These are phyloP conservation scores for Pipra filicauda DNA, from an alignment of 2,113 vertebrate genomes.

Conservation along the genomic window DNA sequence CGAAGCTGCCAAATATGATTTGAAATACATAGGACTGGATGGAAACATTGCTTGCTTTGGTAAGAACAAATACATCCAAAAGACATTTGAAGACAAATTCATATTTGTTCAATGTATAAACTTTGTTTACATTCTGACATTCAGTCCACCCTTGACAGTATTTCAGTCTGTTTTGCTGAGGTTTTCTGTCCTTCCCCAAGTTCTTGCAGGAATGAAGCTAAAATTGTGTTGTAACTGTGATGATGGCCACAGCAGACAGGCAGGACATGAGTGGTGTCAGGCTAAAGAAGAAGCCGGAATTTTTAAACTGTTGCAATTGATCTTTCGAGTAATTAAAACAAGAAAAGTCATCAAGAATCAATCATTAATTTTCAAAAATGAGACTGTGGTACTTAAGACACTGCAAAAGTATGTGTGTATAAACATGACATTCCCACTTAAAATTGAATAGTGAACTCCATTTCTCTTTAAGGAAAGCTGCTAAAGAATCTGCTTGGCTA, in stretches of 20 bases:
- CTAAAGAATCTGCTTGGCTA: neutral
- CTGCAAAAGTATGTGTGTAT: neutral
- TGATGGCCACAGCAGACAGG: neutral
- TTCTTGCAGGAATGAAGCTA: neutral
- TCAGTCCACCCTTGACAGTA: neutral
- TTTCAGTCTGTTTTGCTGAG: neutral
- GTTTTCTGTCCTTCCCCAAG: neutral
- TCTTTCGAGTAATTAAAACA: neutral
- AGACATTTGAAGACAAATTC: neutral
- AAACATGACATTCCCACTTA: neutral
- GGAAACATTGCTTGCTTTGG: conserved; percentile 99
- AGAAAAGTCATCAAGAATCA: neutral
- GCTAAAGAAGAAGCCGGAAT: neutral
- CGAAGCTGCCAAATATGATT: conserved; percentile 92
- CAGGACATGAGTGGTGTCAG: neutral
- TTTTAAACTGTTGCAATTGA: neutral
- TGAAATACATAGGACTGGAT: conserved; percentile 96
- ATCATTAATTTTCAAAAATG: neutral
- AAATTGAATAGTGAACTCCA: neutral
- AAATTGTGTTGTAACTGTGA: neutral
- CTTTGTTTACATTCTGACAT: neutral
- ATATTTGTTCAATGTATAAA: neutral
- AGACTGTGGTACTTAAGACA: neutral
- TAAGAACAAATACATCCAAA: conserved; percentile 66
- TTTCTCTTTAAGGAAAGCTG: neutral